Evolutionary conservation across 2,888 invertebrate species (phyloP).

Genomic region (Drosophila kuntzei): DNA sequence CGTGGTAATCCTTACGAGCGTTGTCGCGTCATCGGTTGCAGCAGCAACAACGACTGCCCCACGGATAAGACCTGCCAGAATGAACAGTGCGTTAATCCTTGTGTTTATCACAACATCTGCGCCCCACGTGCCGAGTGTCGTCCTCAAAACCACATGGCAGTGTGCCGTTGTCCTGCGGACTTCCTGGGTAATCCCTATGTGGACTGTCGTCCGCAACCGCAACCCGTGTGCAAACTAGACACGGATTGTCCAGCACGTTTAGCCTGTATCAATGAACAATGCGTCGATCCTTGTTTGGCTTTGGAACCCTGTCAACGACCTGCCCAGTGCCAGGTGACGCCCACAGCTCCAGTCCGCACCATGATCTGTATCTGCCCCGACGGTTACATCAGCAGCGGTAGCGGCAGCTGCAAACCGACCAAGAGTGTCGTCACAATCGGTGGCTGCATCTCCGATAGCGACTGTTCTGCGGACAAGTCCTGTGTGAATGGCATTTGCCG

Average conservation of each 20-base stretch:
- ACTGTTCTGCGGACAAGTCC: conserved; percentile 92
- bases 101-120: conserved; percentile 91
- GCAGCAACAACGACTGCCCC: conserved; percentile 95
- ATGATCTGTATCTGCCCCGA: conserved; percentile 96
- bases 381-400: conserved; percentile 94
- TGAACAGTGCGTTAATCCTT: conserved; percentile 94
- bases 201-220: conserved; percentile 90
- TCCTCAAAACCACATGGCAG: conserved; percentile 92
- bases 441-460: conserved; percentile 91
- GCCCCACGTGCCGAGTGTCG: conserved; percentile 92
- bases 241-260: conserved; percentile 92
- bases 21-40: conserved; percentile 93
- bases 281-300: conserved; percentile 92
- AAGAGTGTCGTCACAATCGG: conserved; percentile 88
- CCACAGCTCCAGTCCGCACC: conserved; percentile 93
- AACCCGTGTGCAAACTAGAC: conserved; percentile 92
- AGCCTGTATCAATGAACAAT: conserved; percentile 93
- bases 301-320: conserved; percentile 93
- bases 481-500: conserved; percentile 93
- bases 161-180: conserved; percentile 93
- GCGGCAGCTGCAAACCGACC: conserved; percentile 92
- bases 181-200: conserved; percentile 93
- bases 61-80: conserved; percentile 93
- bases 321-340: conserved; percentile 92
- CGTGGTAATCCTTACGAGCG: conserved; percentile 91